Evolutionary conservation across 37 sponge, comb jelly and placozoan species (phyloP), one percentile per base, ranked within the genome.

Genomic region (Bolinopsis microptera): DNA sequence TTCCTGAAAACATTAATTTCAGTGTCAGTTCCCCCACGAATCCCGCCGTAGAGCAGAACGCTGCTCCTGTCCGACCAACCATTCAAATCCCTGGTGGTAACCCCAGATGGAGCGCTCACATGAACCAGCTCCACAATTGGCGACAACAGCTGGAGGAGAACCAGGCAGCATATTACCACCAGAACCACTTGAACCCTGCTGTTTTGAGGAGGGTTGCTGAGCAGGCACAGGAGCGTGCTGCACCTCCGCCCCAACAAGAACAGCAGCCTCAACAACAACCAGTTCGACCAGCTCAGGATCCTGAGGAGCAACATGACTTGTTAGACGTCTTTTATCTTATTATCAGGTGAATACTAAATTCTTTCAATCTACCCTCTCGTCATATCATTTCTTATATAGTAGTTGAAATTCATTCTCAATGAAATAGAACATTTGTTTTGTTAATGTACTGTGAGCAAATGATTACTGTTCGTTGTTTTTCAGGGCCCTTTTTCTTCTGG

Each of bases 51-150:
- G 80, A 77, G 28, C 36, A 77, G 80, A 77, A 32, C 18, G 80
- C 35, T 21, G 80, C 35, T 16, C 21, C 32, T 18, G 21, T 36
- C 9, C 80, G 80, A 33, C 80, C 28, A 77, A 38, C 90, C 1
- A 24, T 41, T 24, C 90, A 41, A 24, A 86, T 86, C 26, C 61
- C 61, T 5, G 61, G 61, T 16, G 61, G 61, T 8, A 86, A 86
- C 30, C 41, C 90, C 1, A 35, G 90, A 23, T 86, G 90, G 90
- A 41, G 90, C 41, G 90, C 90, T 0, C 90, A 86, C 90, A 41
- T 86, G 41, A 86, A 34, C 61, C 90, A 86, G 3, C 90, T 86
- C 27, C 41, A 86, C 48, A 86, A 39, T 40, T 86, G 90, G 90
- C 30, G 31, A 18, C 90, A 86, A 30, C 90, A 86, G 31, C 61